Percentiles rank a stretch among this genome's conserved stretches.
phyloP scores from a whole-genome alignment of 2,113 vertebrate species.

The Ictidomys tridecemlineatus region DNA sequence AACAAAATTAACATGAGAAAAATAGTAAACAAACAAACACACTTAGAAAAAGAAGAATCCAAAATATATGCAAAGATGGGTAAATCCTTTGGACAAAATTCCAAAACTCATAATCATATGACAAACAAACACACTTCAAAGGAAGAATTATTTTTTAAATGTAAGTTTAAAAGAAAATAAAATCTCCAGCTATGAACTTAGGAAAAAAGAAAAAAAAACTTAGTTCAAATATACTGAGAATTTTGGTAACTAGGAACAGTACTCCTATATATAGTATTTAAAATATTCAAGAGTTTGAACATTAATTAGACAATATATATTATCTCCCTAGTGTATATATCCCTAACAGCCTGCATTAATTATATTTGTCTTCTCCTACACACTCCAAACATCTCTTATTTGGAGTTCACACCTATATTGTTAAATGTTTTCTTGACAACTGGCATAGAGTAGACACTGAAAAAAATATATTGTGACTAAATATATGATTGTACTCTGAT shows the following conservation, averaged over 20 bases:
- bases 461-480: background rate
- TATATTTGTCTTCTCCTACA: background rate
- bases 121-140: background rate
- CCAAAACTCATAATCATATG: background rate
- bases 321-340: background rate
- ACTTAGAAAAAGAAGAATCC: background rate
- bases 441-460: background rate
- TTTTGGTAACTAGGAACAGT: background rate
- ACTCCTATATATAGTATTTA: background rate
- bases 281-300: background rate
- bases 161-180: background rate
- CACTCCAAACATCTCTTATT: background rate
- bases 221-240: background rate
- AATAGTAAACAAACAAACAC: background rate
- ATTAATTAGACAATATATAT: background rate
- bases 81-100: background rate
- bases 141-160: background rate
- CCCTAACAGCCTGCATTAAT: background rate
- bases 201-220: background rate
- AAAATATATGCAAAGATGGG: background rate
- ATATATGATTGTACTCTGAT: background rate
- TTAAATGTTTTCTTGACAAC: background rate
- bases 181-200: background rate
- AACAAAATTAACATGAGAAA: background rate
- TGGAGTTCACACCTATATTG: background rate